Percentiles rank a stretch among this genome's conserved stretches.
phyloP scores from a whole-genome alignment of 2,888 invertebrate genomes.

The Nebria salina region DNA sequence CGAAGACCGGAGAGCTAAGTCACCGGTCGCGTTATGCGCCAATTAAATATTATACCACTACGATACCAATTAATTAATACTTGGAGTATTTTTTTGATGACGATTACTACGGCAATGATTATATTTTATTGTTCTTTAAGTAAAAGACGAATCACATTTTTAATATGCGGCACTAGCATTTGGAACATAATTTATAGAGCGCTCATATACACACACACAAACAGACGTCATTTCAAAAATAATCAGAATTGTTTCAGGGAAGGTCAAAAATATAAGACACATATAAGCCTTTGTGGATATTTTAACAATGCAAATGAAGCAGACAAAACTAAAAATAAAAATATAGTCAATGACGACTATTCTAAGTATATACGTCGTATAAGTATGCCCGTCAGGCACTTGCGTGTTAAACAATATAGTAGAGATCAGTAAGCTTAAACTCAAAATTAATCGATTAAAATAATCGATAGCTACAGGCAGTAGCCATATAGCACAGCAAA shows the following conservation, averaged over 20 bases:
- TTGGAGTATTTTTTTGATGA: background rate
- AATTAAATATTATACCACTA: background rate
- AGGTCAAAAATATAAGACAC: no score
- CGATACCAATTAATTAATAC: background rate
- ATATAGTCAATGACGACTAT: background rate
- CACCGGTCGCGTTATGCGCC: background rate
- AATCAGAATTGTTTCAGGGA: no score
- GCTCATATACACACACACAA: no score
- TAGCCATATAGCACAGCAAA: background rate
- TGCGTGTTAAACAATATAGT: slow-evolving; percentile 22
- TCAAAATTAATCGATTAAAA: slow-evolving; percentile 33
- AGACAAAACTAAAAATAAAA: background rate
- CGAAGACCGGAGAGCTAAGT: background rate
- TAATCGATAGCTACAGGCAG: slow-evolving; percentile 20
- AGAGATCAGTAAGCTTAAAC: slow-evolving; percentile 1
- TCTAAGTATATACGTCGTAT: background rate
- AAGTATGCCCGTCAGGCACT: background rate
- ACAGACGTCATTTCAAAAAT: no score
- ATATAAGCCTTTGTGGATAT: no score
- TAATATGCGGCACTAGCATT: background rate
- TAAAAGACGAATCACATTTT: background rate
- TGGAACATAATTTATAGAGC: no score
- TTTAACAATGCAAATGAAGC: background rate
- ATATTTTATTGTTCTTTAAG: background rate
- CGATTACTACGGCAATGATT: background rate